Conservation (phyloP, 2,113 vertebrate species). For the Aptenodytes forsteri region DNA sequence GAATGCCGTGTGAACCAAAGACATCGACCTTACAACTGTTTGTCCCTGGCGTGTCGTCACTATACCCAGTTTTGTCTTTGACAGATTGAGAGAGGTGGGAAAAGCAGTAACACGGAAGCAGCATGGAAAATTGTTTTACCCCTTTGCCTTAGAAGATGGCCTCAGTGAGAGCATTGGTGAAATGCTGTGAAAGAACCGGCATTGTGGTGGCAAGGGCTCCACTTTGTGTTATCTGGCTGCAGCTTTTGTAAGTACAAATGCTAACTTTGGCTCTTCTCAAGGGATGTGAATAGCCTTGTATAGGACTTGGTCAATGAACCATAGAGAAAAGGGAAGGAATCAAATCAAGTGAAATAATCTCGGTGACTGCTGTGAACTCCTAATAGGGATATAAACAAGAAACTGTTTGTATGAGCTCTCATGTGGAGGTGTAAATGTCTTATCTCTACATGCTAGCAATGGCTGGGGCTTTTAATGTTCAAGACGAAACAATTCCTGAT, state of each 20-base stretch:
- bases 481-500: constrained; percentile 49
- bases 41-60: not conserved
- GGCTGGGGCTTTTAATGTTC: not conserved
- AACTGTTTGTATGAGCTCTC: constrained; percentile 24
- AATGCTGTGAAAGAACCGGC: not conserved
- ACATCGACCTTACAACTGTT: not conserved
- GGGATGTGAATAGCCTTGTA: not conserved
- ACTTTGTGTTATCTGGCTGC: not conserved
- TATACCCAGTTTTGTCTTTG: not conserved
- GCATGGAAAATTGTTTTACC: not conserved
- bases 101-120: not conserved
- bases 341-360: constrained; percentile 70
- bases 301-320: constrained; percentile 62
- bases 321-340: constrained; percentile 27
- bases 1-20: not conserved
- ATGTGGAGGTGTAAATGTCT: constrained; percentile 40
- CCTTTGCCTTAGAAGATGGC: not conserved
- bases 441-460: constrained; percentile 24
- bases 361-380: constrained; percentile 58
- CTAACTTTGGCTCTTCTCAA: constrained; percentile 27
- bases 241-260: constrained; percentile 20
- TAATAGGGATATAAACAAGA: constrained; percentile 62
- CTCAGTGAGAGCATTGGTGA: not conserved
- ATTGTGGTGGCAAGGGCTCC: not conserved
- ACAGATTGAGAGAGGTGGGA: not conserved